These are phyloP conservation scores for Actenoides lindsayi DNA, from an alignment of 2,113 vertebrate genomes.

Conservation along the genomic window DNA sequence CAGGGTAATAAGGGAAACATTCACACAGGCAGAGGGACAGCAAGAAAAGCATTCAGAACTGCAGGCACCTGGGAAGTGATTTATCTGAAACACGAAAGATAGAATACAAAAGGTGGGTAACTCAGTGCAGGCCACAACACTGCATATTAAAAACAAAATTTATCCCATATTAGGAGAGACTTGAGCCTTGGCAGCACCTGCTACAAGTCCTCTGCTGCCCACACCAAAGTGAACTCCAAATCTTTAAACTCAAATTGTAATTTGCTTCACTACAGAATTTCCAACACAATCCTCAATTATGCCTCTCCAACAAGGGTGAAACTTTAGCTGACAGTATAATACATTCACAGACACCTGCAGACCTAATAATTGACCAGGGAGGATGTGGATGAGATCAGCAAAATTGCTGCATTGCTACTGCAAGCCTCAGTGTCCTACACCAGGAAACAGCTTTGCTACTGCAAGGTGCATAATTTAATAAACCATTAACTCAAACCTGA, in stretches of 20 bases:
- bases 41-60: not conserved
- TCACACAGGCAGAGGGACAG: not conserved
- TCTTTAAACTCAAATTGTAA: not conserved
- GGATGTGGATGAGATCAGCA: conserved; percentile 42
- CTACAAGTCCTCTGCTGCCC: not conserved
- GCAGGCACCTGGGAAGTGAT: not conserved
- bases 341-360: conserved; percentile 5
- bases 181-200: not conserved
- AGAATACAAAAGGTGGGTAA: not conserved
- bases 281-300: not conserved
- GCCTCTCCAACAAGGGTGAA: not conserved
- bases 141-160: not conserved
- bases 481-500: conserved; percentile 67
- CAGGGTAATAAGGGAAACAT: accelerated
- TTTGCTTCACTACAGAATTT: not conserved
- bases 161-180: not conserved
- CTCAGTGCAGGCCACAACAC: not conserved
- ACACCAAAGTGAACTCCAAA: not conserved
- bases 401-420: conserved; percentile 2
- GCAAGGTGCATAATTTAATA: conserved; percentile 64
- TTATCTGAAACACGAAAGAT: not conserved
- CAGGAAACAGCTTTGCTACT: not conserved
- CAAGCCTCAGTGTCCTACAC: not conserved
- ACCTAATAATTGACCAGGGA: conserved; percentile 19
- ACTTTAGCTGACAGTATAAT: not conserved